Percentiles rank a stretch among this genome's conserved stretches.
phyloP scores from a whole-genome alignment of 2,888 invertebrate genomes.

The Ariolimax columbianus region DNA sequence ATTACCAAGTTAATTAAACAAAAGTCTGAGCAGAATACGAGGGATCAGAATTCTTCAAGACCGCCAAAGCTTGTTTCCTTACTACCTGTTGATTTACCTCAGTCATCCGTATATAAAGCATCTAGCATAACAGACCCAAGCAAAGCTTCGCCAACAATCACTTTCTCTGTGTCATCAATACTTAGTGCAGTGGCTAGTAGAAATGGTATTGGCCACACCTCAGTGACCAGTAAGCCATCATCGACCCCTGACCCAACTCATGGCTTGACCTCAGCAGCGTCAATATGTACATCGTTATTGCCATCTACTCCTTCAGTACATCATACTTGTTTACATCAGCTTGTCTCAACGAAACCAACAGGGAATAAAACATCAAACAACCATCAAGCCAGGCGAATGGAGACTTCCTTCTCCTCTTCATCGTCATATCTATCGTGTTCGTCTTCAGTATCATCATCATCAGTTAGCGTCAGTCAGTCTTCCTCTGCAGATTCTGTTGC shows the following conservation, averaged over 20 bases:
- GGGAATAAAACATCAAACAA: background rate
- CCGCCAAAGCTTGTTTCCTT: constrained; percentile 17
- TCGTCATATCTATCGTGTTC: background rate
- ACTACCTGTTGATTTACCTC: constrained; percentile 7
- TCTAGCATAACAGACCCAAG: background rate
- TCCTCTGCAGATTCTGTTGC: constrained; percentile 33
- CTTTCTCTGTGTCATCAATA: constrained; percentile 25
- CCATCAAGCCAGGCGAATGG: background rate
- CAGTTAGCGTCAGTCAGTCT: background rate
- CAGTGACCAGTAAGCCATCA: background rate
- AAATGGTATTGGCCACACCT: background rate
- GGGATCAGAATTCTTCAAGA: background rate
- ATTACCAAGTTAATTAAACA: background rate
- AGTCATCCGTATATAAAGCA: background rate
- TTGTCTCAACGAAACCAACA: background rate
- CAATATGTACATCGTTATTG: background rate
- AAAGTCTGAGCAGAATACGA: background rate
- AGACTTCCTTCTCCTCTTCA: background rate
- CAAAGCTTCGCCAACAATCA: background rate
- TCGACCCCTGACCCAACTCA: background rate
- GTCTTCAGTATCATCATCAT: background rate
- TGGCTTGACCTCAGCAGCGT: background rate
- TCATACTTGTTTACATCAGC: background rate
- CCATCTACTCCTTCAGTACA: background rate
- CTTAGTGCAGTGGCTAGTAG: background rate